phyloP scores from a whole-genome alignment of 2,888 invertebrate species.

The Cecidostiba fungosa region DNA sequence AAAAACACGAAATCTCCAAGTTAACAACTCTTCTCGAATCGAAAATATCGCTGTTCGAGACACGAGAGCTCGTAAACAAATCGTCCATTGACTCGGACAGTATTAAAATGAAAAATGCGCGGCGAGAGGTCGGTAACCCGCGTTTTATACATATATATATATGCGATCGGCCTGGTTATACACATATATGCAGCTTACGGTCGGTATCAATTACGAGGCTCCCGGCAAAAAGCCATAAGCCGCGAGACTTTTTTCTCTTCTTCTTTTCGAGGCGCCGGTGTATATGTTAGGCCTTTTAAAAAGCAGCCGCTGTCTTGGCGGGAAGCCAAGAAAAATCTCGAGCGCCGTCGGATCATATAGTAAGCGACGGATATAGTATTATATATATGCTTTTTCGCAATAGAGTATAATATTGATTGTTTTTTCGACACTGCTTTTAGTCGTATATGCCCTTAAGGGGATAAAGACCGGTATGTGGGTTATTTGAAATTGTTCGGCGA shows the following conservation, averaged over 20 bases:
- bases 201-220: slow-evolving; percentile 41
- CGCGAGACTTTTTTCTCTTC: not conserved
- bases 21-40: not conserved
- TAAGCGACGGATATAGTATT: not conserved
- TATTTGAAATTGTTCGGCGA: not conserved
- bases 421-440: not conserved
- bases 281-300: slow-evolving; percentile 18
- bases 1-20: not conserved
- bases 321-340: slow-evolving; percentile 51
- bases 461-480: not conserved
- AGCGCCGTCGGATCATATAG: slow-evolving; percentile 46
- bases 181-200: not conserved
- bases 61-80: slow-evolving; percentile 34
- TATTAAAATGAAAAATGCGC: not conserved
- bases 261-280: not conserved
- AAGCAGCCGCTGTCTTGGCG: not conserved
- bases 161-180: not conserved
- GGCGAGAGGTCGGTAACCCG: not conserved
- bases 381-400: not conserved
- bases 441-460: not conserved
- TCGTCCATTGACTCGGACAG: slow-evolving; percentile 33
- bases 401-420: not conserved
- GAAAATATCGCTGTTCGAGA: not conserved
- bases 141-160: slow-evolving; percentile 3
- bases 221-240: not conserved